Percentiles rank a stretch among this genome's conserved stretches.
phyloP scores from a whole-genome alignment of 1,140 invertebrate genomes.

The Archivesica marissinica region DNA sequence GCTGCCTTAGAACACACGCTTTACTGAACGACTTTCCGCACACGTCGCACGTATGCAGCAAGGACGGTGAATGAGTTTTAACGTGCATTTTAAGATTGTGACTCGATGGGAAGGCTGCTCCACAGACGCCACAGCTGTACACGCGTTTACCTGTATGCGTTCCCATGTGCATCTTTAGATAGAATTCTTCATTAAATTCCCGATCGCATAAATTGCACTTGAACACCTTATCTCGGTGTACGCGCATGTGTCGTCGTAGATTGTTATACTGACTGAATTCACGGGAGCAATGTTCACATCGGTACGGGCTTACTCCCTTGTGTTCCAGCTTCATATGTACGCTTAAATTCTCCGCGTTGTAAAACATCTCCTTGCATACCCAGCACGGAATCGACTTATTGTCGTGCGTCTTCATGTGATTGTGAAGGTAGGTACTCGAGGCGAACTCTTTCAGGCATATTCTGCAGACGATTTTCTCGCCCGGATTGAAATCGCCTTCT shows the following conservation, averaged over 20 bases:
- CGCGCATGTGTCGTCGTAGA: conserved; percentile 90
- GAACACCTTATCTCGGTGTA: conserved; percentile 92
- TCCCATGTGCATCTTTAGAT: conserved; percentile 70
- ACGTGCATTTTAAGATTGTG: conserved; percentile 69
- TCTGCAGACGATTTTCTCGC: background rate
- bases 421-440: background rate
- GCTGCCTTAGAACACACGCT: conserved; percentile 68
- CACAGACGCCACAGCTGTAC: conserved; percentile 71
- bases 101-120: conserved; percentile 55
- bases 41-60: conserved; percentile 68
- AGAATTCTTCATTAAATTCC: conserved; percentile 70
- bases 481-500: background rate
- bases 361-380: conserved; percentile 55
- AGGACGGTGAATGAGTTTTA: conserved; percentile 65
- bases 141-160: conserved; percentile 71
- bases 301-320: conserved; percentile 78
- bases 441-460: conserved; percentile 2
- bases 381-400: conserved; percentile 12
- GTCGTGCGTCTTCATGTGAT: conserved; percentile 7
- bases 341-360: conserved; percentile 58
- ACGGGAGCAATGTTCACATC: conserved; percentile 92
- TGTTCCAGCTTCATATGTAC: conserved; percentile 71
- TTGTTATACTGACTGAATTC: conserved; percentile 96
- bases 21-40: conserved; percentile 72
- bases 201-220: conserved; percentile 90